Base-by-base conservation (phyloP, 2,113 vertebrate species). In the Heteronetta atricapilla region DNA sequence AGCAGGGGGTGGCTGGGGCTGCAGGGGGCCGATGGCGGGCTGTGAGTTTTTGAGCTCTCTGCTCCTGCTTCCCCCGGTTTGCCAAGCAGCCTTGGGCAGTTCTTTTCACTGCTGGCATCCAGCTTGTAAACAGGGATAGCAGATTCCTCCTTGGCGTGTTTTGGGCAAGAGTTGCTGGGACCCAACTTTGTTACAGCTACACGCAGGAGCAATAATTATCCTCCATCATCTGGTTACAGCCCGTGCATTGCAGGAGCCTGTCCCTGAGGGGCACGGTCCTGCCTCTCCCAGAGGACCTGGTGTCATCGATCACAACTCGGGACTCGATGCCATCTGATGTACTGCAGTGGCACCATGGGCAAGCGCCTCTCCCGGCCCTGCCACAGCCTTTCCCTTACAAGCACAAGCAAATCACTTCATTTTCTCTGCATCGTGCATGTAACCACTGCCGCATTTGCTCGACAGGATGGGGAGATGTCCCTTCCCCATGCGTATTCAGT, bases 151-250 rank as follows among this genome's bases (percentile, higher is more conserved):
- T 29, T 9, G 46, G 59, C 0, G 3, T 34, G 55, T 28, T 80
- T 26, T 46, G 55, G 40, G 40, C 17, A 25, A 46, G 10, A 73
- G 34, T 1, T 36, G 46, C 62, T 75, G 1, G 0, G 48, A 86
- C 66, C 13, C n/a, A 67, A 68, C 17, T 91, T 88, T 34, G 33
- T 48, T 10, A 63, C 28, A 38, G 42, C 56, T 34, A 3, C n/a
- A 1, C 6, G 34, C n/a, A 23, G 28, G 50, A 5, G 20, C 17
- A 5, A 4, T 13, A 29, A 29, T 56, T 42, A 22, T 60, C 55
- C 18, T 26, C 48, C 0, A 0, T 3, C 31, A 26, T 4, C 36
- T 18, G 26, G 26, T 66, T 28, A 23, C 46, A 26, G 55, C 28
- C 13, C 1, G 0, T 16, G 80, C 60, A 16, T 19, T 22, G 38